Percentiles rank a stretch among this genome's conserved stretches.
phyloP scores from a whole-genome alignment of 2,888 invertebrate genomes.

The Leptopilina drosophilae region DNA sequence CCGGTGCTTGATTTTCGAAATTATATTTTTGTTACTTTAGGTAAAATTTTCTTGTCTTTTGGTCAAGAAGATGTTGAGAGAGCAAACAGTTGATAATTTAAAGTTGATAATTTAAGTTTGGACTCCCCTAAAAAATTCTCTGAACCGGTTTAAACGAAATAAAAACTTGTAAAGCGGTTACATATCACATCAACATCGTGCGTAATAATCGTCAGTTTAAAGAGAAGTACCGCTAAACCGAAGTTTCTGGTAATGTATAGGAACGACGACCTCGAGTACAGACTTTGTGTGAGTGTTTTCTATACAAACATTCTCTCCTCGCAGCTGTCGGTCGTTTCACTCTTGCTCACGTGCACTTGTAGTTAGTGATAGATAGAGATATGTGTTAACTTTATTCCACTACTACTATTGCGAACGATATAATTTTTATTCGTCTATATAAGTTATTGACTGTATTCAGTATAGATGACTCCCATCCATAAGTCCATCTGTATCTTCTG shows the following conservation, averaged over 20 bases:
- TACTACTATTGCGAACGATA: slow-evolving; percentile 18
- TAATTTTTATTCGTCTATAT: neutral
- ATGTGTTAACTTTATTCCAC: slow-evolving; percentile 1
- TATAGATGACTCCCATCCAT: too few relatives aligned
- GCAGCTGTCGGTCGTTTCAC: slow-evolving; percentile 48
- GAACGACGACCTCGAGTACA: slow-evolving; percentile 48
- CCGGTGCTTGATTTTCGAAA: too few relatives aligned
- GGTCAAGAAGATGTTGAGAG: too few relatives aligned
- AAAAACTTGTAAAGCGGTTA: slow-evolving; percentile 23
- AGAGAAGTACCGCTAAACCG: slow-evolving; percentile 50
- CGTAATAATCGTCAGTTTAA: slow-evolving; percentile 42
- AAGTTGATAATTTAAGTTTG: neutral
- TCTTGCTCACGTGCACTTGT: slow-evolving; percentile 42
- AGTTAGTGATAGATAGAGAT: neutral
- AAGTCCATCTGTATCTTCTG: too few relatives aligned
- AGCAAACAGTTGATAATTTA: neutral
- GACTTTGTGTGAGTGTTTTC: neutral
- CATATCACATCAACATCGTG: slow-evolving; percentile 22
- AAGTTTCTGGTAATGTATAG: slow-evolving; percentile 42
- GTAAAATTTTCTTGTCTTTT: too few relatives aligned
- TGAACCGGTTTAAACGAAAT: slow-evolving; percentile 12
- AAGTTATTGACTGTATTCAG: slow-evolving; percentile 6
- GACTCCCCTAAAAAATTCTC: neutral
- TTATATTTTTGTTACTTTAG: too few relatives aligned
- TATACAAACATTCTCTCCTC: slow-evolving; percentile 37